Evolutionary conservation across 2,797 vertebrate genomes (phyloP), one percentile per base, ranked within the genome.

Genomic region (Pipistrellus nathusii): DNA sequence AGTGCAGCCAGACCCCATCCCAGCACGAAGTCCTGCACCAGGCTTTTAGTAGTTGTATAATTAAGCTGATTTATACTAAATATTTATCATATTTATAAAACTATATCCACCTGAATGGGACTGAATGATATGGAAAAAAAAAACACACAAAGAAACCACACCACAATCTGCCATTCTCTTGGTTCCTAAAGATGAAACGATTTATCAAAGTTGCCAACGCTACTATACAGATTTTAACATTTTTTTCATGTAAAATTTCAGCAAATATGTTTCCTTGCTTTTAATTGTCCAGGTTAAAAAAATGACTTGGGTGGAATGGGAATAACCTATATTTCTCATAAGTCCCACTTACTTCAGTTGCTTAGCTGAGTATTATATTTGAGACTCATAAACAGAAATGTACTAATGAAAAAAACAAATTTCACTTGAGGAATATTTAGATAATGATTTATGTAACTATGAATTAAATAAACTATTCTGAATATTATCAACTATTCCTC

Each of bases 271-370:
- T 89, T 90, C 62, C 35, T 55, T 94, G 41, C 11, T 84, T 94
- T 91, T 84, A 93, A 91, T 94, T 10, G 86, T 94, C 35, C 23
- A 76, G 38, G 30, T 32, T 12, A 75, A 46, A 96, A 77, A 59
- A 62, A 57, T 9, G 57, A 77, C 9, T 57, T 88, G 25, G 23
- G 15, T 89, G 75, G 77, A 83, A 73, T 23, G 23, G 14, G 44
- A 51, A 80, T 38, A 84, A 46, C 27, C 71, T 32, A 5, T 32
- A 91, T 72, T 55, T 69, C 86, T 81, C 57, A 53, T 81, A 68
- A 72, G n/a, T 5, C 48, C 66, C 81, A 55, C 81, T 78, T 76
- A 41, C 44, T 84, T 44, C 5, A 68, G 21, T 62, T 86, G 21
- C 53, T 87, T 90, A 84, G 76, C 41, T 87, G 71, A 91, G 71